These are phyloP conservation scores for Drosophila oshimai DNA, from an alignment of 1,140 invertebrate species.

Conservation along the genomic window DNA sequence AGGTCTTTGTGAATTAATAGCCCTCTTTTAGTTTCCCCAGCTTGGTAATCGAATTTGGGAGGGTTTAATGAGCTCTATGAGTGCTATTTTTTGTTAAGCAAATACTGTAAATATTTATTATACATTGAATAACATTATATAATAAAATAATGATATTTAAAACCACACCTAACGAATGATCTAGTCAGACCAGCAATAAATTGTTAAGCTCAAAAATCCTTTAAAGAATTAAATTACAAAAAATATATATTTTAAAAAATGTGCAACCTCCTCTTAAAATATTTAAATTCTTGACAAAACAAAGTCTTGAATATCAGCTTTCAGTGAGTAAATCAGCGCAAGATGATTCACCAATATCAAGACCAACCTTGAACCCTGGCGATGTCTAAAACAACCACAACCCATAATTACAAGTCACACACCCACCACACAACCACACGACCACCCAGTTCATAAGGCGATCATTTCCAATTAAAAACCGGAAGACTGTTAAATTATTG, in stretches of 20 bases:
- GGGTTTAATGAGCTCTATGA: constrained; percentile 5
- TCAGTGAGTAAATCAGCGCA: background rate
- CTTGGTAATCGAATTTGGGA: background rate
- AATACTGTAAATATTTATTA: background rate
- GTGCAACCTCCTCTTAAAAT: no score
- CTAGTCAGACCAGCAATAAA: no score
- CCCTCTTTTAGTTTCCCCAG: no score
- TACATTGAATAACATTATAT: no score
- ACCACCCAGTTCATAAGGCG: constrained; percentile 52
- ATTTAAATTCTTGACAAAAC: no score
- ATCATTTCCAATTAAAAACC: constrained; percentile 64
- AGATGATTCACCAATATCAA: background rate
- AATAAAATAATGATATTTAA: no score
- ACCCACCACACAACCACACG: constrained; percentile 15
- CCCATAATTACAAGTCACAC: constrained; percentile 49
- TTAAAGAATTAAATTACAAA: no score
- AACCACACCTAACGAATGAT: no score
- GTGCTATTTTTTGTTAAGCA: background rate
- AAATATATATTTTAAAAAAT: no score
- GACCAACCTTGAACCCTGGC: background rate
- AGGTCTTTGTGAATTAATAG: background rate
- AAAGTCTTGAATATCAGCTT: no score
- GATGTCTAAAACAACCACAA: background rate
- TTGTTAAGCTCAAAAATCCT: no score
- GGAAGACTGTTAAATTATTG: constrained; percentile 77